Conservation (phyloP, 2,797 vertebrate genomes). For the Uromys caudimaculatus region DNA sequence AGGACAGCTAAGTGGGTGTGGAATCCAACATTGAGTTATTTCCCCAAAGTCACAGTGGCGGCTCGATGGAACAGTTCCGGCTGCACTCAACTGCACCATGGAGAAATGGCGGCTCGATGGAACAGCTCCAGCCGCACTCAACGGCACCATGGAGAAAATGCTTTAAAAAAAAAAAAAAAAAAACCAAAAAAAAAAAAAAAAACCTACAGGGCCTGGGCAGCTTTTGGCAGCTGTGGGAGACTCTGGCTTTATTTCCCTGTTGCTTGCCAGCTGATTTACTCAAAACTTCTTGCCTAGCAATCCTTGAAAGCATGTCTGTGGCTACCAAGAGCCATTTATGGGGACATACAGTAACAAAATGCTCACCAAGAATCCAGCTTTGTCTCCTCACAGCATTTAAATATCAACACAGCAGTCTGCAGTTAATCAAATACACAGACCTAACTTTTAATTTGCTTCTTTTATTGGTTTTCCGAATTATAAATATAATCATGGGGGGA, state of each 20-base stretch:
- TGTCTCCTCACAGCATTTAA: slow-evolving; percentile 2
- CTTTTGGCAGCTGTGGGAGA: slow-evolving; percentile 70
- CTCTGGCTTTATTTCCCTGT: slow-evolving; percentile 60
- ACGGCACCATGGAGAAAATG: slow-evolving; percentile 53
- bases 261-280: slow-evolving; percentile 72
- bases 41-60: slow-evolving; percentile 22
- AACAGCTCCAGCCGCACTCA: slow-evolving; percentile 15
- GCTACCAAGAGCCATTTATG: slow-evolving; percentile 17
- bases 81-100: slow-evolving; percentile 21
- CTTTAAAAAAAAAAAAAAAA: background rate
- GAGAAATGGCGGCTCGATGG: slow-evolving; percentile 30
- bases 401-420: background rate
- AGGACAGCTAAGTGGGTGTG: background rate
- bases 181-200: too few species aligned
- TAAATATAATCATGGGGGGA: slow-evolving; percentile 25
- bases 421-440: slow-evolving; percentile 46
- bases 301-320: slow-evolving; percentile 58
- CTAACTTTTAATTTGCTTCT: slow-evolving; percentile 48
- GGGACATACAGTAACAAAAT: slow-evolving; percentile 35
- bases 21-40: slow-evolving; percentile 27
- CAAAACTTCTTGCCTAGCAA: slow-evolving; percentile 62
- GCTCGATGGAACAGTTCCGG: background rate
- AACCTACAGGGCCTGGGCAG: slow-evolving; percentile 53
- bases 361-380: slow-evolving; percentile 1
- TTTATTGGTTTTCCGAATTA: slow-evolving; percentile 57